Conservation (phyloP, 2,888 invertebrate species). For the Leptinotarsa rubiginosa region DNA sequence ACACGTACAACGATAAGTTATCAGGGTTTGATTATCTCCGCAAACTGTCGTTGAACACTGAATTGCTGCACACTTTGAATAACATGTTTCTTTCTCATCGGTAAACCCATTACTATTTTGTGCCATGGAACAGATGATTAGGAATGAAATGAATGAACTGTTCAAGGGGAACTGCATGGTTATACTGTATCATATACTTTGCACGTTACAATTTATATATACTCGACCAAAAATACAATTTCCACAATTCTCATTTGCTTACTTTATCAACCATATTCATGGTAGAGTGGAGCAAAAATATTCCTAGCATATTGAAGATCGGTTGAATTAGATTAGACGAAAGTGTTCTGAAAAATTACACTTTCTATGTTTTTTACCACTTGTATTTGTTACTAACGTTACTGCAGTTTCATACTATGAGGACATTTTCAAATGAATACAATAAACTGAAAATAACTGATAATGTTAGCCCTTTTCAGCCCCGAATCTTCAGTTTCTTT, state of each 20-base stretch:
- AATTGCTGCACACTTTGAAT: not conserved
- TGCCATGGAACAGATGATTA: not conserved
- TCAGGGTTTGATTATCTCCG: not conserved
- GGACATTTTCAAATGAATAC: too few relatives aligned
- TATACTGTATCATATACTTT: not conserved
- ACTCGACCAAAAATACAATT: too few relatives aligned
- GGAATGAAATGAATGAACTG: not conserved
- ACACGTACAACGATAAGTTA: not conserved
- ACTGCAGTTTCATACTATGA: too few relatives aligned
- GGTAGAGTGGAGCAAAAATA: not conserved
- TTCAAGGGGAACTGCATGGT: not conserved
- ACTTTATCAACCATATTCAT: not conserved
- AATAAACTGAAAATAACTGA: too few relatives aligned
- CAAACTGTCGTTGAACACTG: not conserved
- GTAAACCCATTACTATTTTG: not conserved
- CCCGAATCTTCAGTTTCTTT: too few relatives aligned
- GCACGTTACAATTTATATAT: too few relatives aligned
- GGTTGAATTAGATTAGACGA: too few relatives aligned
- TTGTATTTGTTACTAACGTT: too few relatives aligned
- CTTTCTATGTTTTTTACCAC: too few relatives aligned
- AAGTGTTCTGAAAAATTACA: too few relatives aligned
- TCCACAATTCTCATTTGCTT: not conserved
- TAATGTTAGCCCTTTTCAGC: too few relatives aligned
- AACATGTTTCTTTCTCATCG: not conserved
- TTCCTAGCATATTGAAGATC: too few relatives aligned